These are phyloP conservation scores for Mellivora capensis DNA, from an alignment of 2,113 vertebrate genomes.

Conservation along the genomic window DNA sequence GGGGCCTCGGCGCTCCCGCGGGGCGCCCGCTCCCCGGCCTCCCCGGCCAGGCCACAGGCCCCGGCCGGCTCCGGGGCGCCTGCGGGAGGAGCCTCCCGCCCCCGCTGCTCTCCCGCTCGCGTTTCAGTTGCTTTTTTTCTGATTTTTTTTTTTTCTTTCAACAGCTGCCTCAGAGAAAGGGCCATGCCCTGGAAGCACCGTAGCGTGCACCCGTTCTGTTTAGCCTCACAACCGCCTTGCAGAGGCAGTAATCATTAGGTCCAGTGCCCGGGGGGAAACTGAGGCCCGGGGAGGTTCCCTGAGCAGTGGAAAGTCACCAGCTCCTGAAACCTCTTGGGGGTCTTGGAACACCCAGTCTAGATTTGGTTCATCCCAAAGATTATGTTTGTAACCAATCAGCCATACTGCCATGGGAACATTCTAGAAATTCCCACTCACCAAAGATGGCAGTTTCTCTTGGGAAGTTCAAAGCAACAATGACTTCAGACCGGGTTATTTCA, in stretches of 20 bases:
- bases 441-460: background rate
- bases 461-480: background rate
- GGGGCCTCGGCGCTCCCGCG: slow-evolving; percentile 8
- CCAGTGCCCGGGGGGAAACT: rapidly evolving
- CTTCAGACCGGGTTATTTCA: background rate
- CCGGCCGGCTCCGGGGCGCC: background rate
- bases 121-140: background rate
- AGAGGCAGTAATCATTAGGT: rapidly evolving
- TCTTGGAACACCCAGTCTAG: background rate
- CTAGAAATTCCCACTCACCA: background rate
- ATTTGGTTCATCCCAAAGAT: background rate
- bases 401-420: background rate
- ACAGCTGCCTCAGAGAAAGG: background rate
- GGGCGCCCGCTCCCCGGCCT: slow-evolving; percentile 41
- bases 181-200: background rate
- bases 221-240: background rate
- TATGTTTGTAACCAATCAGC: background rate
- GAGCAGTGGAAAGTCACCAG: background rate
- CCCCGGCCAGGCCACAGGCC: background rate
- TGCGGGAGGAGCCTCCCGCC: background rate
- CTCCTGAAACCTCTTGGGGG: background rate
- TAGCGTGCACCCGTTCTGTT: background rate
- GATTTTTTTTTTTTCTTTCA: background rate
- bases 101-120: background rate
- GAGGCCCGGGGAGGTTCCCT: background rate